Evolutionary conservation across 2,888 invertebrate genomes (phyloP).

Genomic region (Smittia aterrima): DNA sequence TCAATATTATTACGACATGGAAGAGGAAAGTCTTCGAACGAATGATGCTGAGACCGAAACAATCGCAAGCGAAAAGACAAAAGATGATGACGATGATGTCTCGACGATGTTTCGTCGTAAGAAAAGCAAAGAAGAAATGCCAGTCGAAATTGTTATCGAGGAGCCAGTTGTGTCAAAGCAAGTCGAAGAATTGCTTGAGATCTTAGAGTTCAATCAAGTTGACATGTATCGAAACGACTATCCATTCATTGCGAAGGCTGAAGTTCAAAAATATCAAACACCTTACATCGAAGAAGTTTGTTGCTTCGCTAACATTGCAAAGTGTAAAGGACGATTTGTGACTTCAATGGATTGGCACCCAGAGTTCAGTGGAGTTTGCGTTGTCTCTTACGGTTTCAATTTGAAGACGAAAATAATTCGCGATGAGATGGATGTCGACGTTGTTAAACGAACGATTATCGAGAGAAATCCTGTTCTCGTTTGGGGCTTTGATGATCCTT

Average conservation of each 20-base stretch:
- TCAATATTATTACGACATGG: conserved; percentile 59
- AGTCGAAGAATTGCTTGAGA: conserved; percentile 49
- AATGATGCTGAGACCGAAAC: conserved; percentile 42
- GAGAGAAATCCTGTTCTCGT: conserved; percentile 66
- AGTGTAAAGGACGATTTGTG: conserved; percentile 66
- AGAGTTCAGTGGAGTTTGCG: conserved; percentile 66
- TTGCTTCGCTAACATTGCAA: conserved; percentile 64
- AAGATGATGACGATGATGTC: conserved; percentile 43
- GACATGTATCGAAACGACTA: conserved; percentile 55
- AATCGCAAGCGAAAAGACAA: conserved; percentile 50
- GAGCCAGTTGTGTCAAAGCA: conserved; percentile 48
- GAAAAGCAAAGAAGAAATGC: conserved; percentile 34
- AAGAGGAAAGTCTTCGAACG: conserved; percentile 47
- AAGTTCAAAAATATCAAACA: conserved; percentile 48
- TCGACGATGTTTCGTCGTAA: conserved; percentile 41
- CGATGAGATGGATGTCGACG: conserved; percentile 48
- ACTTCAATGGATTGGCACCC: conserved; percentile 69
- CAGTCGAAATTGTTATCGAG: conserved; percentile 44
- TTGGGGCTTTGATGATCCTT: conserved; percentile 71
- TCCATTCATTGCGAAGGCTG: conserved; percentile 47
- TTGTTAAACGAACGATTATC: conserved; percentile 59
- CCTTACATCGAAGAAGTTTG: conserved; percentile 54
- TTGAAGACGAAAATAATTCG: conserved; percentile 56
- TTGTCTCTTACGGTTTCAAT: conserved; percentile 64
- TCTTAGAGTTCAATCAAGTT: conserved; percentile 53